A percentile compares a stretch with the other conserved stretches of the same genome.
phyloP scores from a whole-genome alignment of 2,888 invertebrate species.

The Oscheius onirici region DNA sequence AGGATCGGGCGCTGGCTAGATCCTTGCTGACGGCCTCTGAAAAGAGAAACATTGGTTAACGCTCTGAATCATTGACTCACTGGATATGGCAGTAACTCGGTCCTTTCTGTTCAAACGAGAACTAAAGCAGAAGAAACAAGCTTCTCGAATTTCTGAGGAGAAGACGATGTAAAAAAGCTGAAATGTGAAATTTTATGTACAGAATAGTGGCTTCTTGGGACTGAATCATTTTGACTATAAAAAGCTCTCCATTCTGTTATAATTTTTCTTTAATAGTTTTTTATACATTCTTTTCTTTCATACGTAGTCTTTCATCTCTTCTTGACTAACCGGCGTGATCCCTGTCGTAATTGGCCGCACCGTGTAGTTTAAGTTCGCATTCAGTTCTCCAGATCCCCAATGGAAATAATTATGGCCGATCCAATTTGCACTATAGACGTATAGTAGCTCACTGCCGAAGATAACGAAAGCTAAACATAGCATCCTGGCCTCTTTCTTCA shows the following conservation, averaged over 20 bases:
- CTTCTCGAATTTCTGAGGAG: constrained; percentile 9
- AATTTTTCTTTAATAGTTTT: too few species aligned
- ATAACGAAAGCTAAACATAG: constrained; percentile 9
- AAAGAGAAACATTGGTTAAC: too few species aligned
- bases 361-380: constrained; percentile 20
- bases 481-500: constrained; percentile 3
- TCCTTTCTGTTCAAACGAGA: too few species aligned
- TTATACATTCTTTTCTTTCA: too few species aligned
- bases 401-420: constrained; percentile 13
- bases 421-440: constrained; percentile 19
- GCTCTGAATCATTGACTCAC: too few species aligned
- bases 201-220: neutral
- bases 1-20: too few species aligned
- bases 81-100: too few species aligned
- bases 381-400: constrained; percentile 7
- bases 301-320: neutral
- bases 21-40: too few species aligned
- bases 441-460: constrained; percentile 10
- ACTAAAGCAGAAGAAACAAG: neutral
- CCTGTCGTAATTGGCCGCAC: constrained; percentile 17
- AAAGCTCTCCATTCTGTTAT: too few species aligned
- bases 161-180: constrained; percentile 15
- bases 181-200: neutral
- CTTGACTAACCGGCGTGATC: constrained; percentile 14
- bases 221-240: neutral